Percentiles rank a stretch among this genome's conserved stretches.
These are phyloP conservation scores for Gallirallus australis DNA, from an alignment of 2,797 vertebrate genomes.

Conservation along the genomic window DNA sequence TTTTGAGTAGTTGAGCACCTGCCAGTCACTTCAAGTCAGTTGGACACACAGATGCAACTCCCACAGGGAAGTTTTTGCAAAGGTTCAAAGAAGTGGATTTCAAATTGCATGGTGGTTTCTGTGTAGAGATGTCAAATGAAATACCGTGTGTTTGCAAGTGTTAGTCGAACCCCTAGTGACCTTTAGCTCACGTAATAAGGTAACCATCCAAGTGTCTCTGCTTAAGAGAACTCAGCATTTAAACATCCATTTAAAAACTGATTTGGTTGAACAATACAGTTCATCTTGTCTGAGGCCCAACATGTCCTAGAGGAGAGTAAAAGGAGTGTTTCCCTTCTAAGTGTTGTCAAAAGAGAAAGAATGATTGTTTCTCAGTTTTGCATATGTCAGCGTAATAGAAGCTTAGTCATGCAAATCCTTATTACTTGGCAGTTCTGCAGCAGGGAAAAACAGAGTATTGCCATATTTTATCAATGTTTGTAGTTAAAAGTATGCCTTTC, in stretches of 20 bases:
- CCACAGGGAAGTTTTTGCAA: neutral
- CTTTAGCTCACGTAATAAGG: slow-evolving; percentile 33
- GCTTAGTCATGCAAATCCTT: slow-evolving; percentile 79
- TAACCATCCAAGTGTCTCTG: neutral
- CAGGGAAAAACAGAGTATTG: slow-evolving; percentile 34
- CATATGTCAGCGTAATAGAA: slow-evolving; percentile 70
- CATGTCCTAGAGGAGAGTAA: slow-evolving; percentile 22
- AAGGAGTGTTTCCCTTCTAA: slow-evolving; percentile 66
- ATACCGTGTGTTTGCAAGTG: neutral
- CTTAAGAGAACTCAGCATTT: slow-evolving; percentile 50
- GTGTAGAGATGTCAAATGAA: neutral
- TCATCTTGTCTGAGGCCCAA: slow-evolving; percentile 29
- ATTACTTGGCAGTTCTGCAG: slow-evolving; percentile 70
- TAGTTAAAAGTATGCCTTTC: slow-evolving; percentile 65
- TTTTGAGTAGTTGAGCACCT: neutral
- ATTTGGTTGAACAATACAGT: slow-evolving; percentile 4
- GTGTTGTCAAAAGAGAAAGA: slow-evolving; percentile 61
- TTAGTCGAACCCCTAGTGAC: slow-evolving; percentile 1
- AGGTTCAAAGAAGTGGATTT: neutral
- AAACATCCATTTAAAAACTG: slow-evolving; percentile 36
- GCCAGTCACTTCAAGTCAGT: neutral
- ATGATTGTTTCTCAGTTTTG: slow-evolving; percentile 63
- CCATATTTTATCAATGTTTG: slow-evolving; percentile 72
- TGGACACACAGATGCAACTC: neutral
- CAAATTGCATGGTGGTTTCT: neutral